Conservation (phyloP, 1,140 invertebrate species). For the Atta cephalotes region DNA sequence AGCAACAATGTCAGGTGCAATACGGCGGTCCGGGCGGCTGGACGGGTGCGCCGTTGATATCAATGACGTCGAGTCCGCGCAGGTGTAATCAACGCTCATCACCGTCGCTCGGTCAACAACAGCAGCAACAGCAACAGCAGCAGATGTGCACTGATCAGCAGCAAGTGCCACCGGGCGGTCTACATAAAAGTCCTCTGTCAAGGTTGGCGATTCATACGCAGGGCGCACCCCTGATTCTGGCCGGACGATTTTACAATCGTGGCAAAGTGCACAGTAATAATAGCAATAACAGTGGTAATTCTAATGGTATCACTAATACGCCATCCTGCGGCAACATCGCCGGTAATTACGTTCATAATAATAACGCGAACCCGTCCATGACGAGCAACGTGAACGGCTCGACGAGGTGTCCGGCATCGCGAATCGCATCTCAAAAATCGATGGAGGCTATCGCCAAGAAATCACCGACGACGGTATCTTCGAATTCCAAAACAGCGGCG, state of each 20-base stretch:
- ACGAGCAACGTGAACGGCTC: slow-evolving; percentile 55
- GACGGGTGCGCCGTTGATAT: slow-evolving; percentile 91
- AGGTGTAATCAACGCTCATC: slow-evolving; percentile 84
- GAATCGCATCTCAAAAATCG: slow-evolving; percentile 67
- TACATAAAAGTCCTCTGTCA: slow-evolving; percentile 87
- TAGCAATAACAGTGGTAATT: slow-evolving; percentile 55
- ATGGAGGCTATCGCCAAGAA: slow-evolving; percentile 60
- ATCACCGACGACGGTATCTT: background rate
- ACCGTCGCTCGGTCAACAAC: slow-evolving; percentile 77
- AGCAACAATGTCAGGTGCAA: slow-evolving; percentile 77
- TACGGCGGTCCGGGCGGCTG: slow-evolving; percentile 84
- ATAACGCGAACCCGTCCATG: slow-evolving; percentile 11
- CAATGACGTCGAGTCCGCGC: slow-evolving; percentile 85
- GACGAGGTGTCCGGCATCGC: slow-evolving; percentile 58
- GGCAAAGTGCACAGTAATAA: slow-evolving; percentile 74
- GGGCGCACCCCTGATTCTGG: slow-evolving; percentile 91
- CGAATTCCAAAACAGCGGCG: slow-evolving; percentile 44
- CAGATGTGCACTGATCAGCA: slow-evolving; percentile 68
- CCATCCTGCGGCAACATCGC: slow-evolving; percentile 26
- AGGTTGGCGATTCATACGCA: slow-evolving; percentile 92
- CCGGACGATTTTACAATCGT: slow-evolving; percentile 86
- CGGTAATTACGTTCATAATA: slow-evolving; percentile 27
- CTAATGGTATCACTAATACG: slow-evolving; percentile 43
- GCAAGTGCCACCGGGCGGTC: slow-evolving; percentile 73
- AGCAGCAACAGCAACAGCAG: slow-evolving; percentile 70